Evolutionary conservation across 2,888 invertebrate genomes (phyloP).

Genomic region (Luffia ferchaultella): DNA sequence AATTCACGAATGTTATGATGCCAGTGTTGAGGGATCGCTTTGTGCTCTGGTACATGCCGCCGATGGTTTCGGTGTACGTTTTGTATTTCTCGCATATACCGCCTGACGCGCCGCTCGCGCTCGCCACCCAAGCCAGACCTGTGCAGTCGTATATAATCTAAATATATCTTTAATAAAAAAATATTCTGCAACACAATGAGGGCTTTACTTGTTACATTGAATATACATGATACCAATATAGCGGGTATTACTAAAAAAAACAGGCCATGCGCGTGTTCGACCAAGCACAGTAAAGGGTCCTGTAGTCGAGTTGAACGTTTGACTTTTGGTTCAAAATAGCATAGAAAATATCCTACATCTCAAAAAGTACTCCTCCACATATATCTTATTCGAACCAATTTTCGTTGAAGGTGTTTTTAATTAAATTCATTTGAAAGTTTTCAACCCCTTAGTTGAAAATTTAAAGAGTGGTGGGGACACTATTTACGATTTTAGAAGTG

Average conservation of each 20-base stretch:
- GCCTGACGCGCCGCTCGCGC: constrained; percentile 96
- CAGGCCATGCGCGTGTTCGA: no score
- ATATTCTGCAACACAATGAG: not conserved
- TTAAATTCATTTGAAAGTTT: no score
- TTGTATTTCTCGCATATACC: constrained; percentile 99
- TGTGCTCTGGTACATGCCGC: constrained; percentile 92
- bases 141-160: constrained; percentile 4
- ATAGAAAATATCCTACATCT: no score
- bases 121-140: constrained; percentile 99
- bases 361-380: no score
- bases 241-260: constrained; percentile 3
- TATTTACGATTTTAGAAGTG: no score
- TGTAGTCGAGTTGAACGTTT: no score
- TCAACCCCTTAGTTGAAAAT: no score
- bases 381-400: no score
- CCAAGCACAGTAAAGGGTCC: no score
- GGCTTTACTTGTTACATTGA: constrained; percentile 3
- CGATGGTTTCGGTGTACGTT: constrained; percentile 95
- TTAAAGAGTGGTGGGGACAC: no score
- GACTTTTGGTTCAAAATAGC: no score
- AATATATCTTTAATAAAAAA: not conserved
- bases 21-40: constrained; percentile 97
- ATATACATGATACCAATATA: constrained; percentile 6
- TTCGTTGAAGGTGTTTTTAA: no score
- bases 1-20: constrained; percentile 98